Base-by-base conservation (phyloP, 2,113 vertebrate species). In the Pituophis catenifer region DNA sequence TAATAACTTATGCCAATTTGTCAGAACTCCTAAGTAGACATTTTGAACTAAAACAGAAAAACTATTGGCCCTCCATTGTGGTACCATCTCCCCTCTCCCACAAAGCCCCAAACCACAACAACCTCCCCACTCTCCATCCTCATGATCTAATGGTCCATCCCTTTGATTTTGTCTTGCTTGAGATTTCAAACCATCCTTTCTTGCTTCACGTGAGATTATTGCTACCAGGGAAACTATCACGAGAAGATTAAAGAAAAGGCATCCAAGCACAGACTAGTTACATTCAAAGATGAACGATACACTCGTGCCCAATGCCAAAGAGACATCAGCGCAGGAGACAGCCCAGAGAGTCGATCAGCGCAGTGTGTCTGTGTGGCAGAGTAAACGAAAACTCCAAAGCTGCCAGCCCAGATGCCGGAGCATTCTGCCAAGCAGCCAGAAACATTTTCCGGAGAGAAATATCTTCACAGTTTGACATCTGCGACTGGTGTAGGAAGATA, bases 391-490 rank as follows among this genome's bases (percentile, higher is more conserved):
- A 91, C 89, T 96, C 38, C 86, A 86, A 95, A 96, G 91, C 90
- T 96, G 86, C 87, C 26, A 96, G 92, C 24, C 89, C 92, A 96
- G 92, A 93, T 94, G 75, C 87, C 89, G 92, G 85, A 95, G 57
- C 94, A 92, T 92, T 94, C 88, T 96, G 53, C 89, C 89, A 94
- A 92, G 59, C 55, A 95, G 12, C 11, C 89, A 95, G 59, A 94
- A 94, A 3, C 3, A 12, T 81, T 93, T 93, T 17, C n/a, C 93
- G 89, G 95, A 9, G 88, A 93, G 97, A 96, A 93, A 75, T 95
- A 96, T 75, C 86, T 95, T 57, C 38, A 85, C 15, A 94, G 90
- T 96, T 95, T 96, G 94, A 96, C 96, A 95, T 94, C 9, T 94
- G 57, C 65, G 92, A 92, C 90, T 95, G 57, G 91, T 93, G 87